Base-by-base conservation (phyloP, 2,113 vertebrate genomes). In the Paraplagusia blochii region DNA sequence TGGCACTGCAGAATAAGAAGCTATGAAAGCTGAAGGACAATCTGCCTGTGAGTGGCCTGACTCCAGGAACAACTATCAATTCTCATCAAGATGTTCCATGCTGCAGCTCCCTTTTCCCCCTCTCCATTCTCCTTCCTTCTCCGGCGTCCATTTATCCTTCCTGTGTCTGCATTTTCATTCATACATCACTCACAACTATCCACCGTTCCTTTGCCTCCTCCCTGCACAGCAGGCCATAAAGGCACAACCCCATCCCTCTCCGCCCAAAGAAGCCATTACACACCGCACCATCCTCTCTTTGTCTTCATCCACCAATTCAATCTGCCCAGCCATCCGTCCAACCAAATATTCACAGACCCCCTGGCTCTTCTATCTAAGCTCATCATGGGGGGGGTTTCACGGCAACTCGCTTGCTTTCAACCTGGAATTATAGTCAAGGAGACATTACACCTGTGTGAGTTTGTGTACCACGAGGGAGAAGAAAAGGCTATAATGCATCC, bases 141-240 rank as follows among this genome's bases (percentile, higher is more conserved):
- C 50, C 10, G 44, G 22, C 51, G 39, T 18, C 61, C n/a, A 34
- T 11, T 49, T 66, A 8, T 34, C 40, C 14, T 64, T 52, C 35
- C 54, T 13, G 0, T 17, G 70, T 62, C 50, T 49, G 17, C 69
- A 52, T 61, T 66, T 71, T 40, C 54, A 33, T 68, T 69, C 80
- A 78, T 83, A 65, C 72, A 79, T 87, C 72, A 69, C 77, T 74
- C 77, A 64, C 58, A 48, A 45, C 66, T 53, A 62, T 78, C 69
- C 58, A 33, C 63, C 45, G 17, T 72, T 35, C 43, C n/a, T 66
- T 62, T 49, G 45, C 48, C 40, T 66, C 38, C 62, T 58, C 40
- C 10, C 62, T 29, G 58, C 57, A 71, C 58, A 48, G 60, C 12
- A 14, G 55, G 69, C 67, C 72, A 56, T 40, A 76, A 74, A 79